These are phyloP conservation scores for Piliocolobus tephrosceles DNA, from an alignment of 2,113 vertebrate species.

Conservation along the genomic window DNA sequence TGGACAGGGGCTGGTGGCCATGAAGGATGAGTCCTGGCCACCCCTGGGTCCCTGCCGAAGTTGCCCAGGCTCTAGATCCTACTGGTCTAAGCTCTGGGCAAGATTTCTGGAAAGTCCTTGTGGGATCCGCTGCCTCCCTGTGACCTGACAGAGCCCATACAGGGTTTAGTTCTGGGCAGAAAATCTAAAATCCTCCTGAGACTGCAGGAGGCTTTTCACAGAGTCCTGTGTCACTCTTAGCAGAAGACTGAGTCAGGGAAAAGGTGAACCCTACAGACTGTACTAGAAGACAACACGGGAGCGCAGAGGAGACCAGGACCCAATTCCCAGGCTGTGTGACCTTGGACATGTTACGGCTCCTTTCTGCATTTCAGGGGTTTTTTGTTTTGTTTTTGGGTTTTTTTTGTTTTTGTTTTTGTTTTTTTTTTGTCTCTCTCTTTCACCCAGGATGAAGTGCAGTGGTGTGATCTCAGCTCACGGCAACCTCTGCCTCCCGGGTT, in stretches of 20 bases:
- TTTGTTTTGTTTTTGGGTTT: too few species aligned
- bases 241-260: background rate
- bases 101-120: background rate
- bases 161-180: too few species aligned
- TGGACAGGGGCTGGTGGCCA: background rate
- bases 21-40: background rate
- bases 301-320: background rate
- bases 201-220: background rate
- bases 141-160: accelerated
- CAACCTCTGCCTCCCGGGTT: too few species aligned
- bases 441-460: too few species aligned
- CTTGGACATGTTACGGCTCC: accelerated
- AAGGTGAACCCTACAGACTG: background rate
- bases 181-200: background rate
- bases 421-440: too few species aligned
- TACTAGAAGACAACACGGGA: accelerated
- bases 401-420: too few species aligned
- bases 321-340: background rate
- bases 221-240: background rate
- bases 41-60: background rate
- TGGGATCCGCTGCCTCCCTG: accelerated
- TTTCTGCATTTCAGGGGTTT: background rate
- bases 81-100: background rate
- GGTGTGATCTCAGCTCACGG: too few species aligned
- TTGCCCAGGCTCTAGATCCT: background rate